Evolutionary conservation across 1,140 invertebrate genomes (phyloP).

Genomic region (Archegozetes longisetosus): DNA sequence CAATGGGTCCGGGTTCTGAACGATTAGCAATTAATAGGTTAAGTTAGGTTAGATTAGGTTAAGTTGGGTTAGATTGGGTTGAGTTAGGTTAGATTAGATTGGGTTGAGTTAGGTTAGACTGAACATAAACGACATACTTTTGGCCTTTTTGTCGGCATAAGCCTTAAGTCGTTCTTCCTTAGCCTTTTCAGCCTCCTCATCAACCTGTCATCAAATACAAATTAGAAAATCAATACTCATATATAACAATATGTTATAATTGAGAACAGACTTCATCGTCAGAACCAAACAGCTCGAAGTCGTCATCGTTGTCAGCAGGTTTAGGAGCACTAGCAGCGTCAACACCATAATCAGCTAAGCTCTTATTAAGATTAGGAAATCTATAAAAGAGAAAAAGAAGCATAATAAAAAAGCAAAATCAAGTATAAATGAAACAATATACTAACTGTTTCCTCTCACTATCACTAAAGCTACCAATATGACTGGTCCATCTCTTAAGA

Average conservation of each 20-base stretch:
- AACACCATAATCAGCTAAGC: slow-evolving; percentile 13
- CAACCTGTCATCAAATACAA: slow-evolving; percentile 23
- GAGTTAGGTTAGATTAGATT: background rate
- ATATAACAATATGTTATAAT: background rate
- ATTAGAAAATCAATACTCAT: background rate
- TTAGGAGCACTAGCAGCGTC: slow-evolving; percentile 14
- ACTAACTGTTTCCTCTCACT: background rate
- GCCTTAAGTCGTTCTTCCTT: slow-evolving; percentile 65
- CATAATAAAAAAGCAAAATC: background rate
- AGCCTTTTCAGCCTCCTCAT: slow-evolving; percentile 55
- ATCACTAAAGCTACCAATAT: slow-evolving; percentile 1
- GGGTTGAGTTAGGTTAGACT: background rate
- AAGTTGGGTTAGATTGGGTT: too few species aligned
- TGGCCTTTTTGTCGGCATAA: slow-evolving; percentile 70
- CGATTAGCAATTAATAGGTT: background rate
- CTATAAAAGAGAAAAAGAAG: background rate
- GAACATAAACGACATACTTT: slow-evolving; percentile 8
- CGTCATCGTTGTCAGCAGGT: slow-evolving; percentile 52
- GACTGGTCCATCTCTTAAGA: slow-evolving; percentile 9
- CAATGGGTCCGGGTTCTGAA: slow-evolving; percentile 51
- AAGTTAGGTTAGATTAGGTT: background rate
- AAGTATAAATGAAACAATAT: background rate
- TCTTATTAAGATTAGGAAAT: slow-evolving; percentile 14
- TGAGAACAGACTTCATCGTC: slow-evolving; percentile 49
- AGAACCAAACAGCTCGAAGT: slow-evolving; percentile 80